These are phyloP conservation scores for Gephyroberyx darwinii DNA, from an alignment of 2,797 vertebrate species.

Conservation along the genomic window DNA sequence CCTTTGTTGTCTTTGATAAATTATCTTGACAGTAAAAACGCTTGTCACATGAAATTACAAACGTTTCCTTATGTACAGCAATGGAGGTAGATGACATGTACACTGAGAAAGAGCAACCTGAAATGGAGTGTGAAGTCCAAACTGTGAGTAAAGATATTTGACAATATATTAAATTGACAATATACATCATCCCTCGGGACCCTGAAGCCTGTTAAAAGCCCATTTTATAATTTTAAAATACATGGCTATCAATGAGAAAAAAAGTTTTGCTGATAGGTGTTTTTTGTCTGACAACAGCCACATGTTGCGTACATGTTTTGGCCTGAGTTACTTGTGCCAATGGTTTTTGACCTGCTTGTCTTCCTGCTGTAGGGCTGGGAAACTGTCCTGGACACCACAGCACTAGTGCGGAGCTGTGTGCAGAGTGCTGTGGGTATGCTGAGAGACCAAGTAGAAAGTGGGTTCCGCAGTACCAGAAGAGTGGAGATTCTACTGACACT, in stretches of 20 bases:
- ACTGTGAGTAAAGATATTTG: conserved; percentile 63
- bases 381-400: conserved; percentile 86
- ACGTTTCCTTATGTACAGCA: conserved; percentile 57
- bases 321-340: neutral
- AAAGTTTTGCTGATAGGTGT: no score
- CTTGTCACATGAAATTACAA: neutral
- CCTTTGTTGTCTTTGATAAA: neutral
- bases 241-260: neutral
- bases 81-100: conserved; percentile 79
- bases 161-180: no score
- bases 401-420: conserved; percentile 89
- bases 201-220: no score
- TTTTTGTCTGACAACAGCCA: neutral
- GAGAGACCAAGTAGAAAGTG: conserved; percentile 78
- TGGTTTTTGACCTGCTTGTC: conserved; percentile 17
- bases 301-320: neutral
- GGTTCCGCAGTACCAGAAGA: conserved; percentile 82
- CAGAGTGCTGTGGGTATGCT: conserved; percentile 92
- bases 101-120: conserved; percentile 46
- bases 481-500: conserved; percentile 89
- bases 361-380: conserved; percentile 51
- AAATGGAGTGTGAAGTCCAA: conserved; percentile 52
- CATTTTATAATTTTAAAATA: neutral
- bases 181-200: no score
- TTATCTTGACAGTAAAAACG: neutral